A percentile compares a stretch with the other conserved stretches of the same genome.
These are phyloP conservation scores for Anguilla anguilla DNA, from an alignment of 2,797 vertebrate species.

Conservation along the genomic window DNA sequence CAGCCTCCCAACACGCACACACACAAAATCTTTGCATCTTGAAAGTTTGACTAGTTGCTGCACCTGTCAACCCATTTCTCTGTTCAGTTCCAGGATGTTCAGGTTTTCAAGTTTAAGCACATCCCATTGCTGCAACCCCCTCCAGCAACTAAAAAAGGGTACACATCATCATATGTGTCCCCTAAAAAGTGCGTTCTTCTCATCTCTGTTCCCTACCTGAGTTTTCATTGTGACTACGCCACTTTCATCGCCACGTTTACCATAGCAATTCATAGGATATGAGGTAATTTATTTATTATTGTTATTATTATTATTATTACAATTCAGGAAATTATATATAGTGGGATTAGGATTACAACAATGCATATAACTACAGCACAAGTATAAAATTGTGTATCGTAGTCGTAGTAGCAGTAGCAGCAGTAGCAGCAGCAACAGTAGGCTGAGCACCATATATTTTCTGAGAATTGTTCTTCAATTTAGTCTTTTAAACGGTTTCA, in stretches of 20 bases:
- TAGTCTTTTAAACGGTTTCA: conserved; percentile 27
- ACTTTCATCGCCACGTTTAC: neutral
- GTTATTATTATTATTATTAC: no score
- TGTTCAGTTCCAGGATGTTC: neutral
- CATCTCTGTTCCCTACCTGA: neutral
- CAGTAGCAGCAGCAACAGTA: no score
- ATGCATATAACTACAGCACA: neutral
- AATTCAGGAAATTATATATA: no score
- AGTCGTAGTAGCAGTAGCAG: no score
- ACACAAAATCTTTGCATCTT: neutral
- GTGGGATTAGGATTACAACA: no score
- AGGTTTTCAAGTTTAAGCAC: neutral
- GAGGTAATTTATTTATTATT: no score
- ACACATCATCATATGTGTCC: neutral
- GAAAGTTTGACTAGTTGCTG: no score
- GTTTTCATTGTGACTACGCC: neutral
- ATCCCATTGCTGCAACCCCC: neutral
- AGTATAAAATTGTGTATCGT: neutral
- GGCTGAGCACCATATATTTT: no score
- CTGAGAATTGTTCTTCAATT: no score
- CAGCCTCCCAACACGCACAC: neutral
- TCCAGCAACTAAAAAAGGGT: neutral
- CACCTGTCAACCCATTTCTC: neutral
- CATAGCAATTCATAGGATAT: neutral
- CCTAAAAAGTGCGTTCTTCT: neutral